phyloP scores from a whole-genome alignment of 1,140 invertebrate genomes.

The Zeugodacus cucurbitae region DNA sequence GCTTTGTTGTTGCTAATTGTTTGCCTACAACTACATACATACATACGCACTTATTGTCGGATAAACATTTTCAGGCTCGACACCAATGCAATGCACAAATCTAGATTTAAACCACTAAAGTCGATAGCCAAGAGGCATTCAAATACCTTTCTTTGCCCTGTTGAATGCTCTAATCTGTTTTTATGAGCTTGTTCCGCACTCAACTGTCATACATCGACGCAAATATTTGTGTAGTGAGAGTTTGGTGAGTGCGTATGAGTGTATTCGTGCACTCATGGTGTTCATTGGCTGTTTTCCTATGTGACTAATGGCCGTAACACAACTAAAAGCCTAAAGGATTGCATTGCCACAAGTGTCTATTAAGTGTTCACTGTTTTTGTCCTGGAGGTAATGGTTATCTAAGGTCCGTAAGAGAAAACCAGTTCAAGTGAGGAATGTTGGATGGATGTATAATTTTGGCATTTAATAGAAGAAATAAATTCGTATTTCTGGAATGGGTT shows the following conservation, averaged over 20 bases:
- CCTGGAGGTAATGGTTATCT: too few species aligned
- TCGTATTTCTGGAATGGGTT: too few species aligned
- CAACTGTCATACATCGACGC: too few species aligned
- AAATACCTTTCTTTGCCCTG: neutral
- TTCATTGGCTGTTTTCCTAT: neutral
- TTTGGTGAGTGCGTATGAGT: neutral
- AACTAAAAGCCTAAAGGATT: too few species aligned
- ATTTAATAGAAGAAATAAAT: too few species aligned
- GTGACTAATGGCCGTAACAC: neutral
- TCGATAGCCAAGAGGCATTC: neutral
- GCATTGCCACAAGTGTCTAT: too few species aligned
- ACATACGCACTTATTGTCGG: neutral
- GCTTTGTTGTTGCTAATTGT: neutral
- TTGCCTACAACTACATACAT: neutral
- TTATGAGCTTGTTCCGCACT: neutral
- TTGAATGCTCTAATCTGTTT: conserved; percentile 5
- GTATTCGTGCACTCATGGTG: neutral
- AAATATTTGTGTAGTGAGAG: neutral
- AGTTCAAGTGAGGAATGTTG: too few species aligned
- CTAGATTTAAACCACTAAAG: conserved; percentile 32
- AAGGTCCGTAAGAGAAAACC: too few species aligned
- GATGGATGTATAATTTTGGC: too few species aligned
- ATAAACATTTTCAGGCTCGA: neutral
- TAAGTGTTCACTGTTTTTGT: too few species aligned
- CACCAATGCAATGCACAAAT: neutral